Evolutionary conservation across 2,797 vertebrate species (phyloP).

Genomic region (Chelon auratus): DNA sequence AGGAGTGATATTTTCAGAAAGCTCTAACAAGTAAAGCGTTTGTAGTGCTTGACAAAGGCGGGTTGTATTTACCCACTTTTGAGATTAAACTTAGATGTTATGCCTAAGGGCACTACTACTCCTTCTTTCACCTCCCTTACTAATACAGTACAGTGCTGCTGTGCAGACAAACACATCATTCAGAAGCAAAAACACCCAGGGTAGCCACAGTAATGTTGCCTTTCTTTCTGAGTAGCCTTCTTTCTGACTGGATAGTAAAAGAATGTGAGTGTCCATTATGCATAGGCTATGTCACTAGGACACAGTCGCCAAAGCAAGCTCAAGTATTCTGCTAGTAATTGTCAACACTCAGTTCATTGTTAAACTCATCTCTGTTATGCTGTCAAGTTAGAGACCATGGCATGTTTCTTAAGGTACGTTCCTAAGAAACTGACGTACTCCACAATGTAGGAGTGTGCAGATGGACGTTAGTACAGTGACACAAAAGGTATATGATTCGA

Average conservation of each 20-base stretch:
- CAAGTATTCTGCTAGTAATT: background rate
- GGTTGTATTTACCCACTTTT: background rate
- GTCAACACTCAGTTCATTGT: background rate
- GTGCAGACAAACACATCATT: background rate
- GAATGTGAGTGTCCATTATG: background rate
- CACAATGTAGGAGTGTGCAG: background rate
- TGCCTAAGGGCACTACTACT: background rate
- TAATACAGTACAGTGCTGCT: background rate
- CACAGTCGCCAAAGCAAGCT: background rate
- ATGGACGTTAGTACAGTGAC: background rate
- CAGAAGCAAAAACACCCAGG: conserved; percentile 5
- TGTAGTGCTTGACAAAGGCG: background rate
- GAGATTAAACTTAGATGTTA: conserved; percentile 1
- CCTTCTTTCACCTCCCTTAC: background rate
- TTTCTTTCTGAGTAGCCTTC: background rate
- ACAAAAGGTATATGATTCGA: background rate
- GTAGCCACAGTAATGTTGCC: background rate
- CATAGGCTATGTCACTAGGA: background rate
- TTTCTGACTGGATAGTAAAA: background rate
- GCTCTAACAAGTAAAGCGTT: background rate
- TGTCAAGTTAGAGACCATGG: background rate
- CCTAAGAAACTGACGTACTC: background rate
- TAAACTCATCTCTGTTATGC: background rate
- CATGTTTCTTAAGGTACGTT: conserved; percentile 4
- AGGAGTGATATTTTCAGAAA: background rate